phyloP scores from a whole-genome alignment of 2,113 vertebrate species.

The Ophiodon elongatus region DNA sequence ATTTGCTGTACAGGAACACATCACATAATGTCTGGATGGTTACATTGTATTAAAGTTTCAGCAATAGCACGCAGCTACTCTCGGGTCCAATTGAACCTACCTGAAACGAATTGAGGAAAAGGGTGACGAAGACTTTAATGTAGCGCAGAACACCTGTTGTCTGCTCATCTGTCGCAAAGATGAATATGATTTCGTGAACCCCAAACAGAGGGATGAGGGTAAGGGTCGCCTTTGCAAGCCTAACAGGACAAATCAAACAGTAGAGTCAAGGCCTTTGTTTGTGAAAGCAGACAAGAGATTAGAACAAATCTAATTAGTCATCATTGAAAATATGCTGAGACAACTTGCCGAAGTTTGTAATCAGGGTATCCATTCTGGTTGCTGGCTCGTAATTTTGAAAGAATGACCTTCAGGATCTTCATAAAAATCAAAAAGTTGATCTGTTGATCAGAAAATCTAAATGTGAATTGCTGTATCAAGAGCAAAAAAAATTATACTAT shows the following conservation, averaged over 20 bases:
- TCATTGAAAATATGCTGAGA: background rate
- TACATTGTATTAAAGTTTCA: background rate
- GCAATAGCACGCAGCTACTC: background rate
- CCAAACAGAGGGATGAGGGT: constrained; percentile 89
- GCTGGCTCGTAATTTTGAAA: constrained; percentile 87
- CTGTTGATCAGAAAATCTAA: constrained; percentile 71
- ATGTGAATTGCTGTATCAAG: background rate
- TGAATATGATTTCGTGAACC: constrained; percentile 88
- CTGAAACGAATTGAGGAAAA: constrained; percentile 90
- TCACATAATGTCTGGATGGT: background rate
- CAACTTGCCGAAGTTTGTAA: constrained; percentile 86
- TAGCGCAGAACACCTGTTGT: constrained; percentile 86
- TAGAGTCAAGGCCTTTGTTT: background rate
- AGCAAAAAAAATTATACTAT: background rate
- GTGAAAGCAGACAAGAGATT: background rate
- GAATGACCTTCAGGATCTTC: constrained; percentile 88
- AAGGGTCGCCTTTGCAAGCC: constrained; percentile 88
- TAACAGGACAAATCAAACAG: constrained; percentile 55
- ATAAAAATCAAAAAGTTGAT: constrained; percentile 93
- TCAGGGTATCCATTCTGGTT: constrained; percentile 85
- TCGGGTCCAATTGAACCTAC: constrained; percentile 59
- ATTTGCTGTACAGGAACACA: background rate
- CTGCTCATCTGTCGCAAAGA: constrained; percentile 88
- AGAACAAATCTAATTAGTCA: background rate
- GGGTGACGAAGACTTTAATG: constrained; percentile 87